Evolutionary conservation across 2,113 vertebrate species (phyloP), one percentile per base, ranked within the genome.

Genomic region (Nyctereutes procyonoides): DNA sequence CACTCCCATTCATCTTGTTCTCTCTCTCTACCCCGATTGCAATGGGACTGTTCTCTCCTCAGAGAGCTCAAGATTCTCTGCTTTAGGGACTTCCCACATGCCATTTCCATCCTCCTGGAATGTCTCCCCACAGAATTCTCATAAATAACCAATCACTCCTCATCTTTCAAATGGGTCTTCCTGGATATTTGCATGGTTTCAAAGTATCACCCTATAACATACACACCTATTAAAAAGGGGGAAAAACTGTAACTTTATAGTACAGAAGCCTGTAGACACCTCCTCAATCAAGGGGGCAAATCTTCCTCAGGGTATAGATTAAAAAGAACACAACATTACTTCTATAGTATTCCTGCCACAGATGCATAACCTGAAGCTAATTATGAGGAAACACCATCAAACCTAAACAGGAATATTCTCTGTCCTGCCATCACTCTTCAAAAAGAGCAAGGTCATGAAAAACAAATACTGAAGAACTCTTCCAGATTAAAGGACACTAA

Each of bases 281-380:
- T 48, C 48, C 10, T 30, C 0, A 22, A 12, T 20, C 19, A 35
- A 43, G 5, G 1, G 11, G 20, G 14, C 11, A 76, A 35, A 3
- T 3, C 2, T 5, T 32, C 43, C 56, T 5, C 13, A 35, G 51
- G 19, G 11, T 3, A 1, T 1, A 3, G 0, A 13, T 35, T 7
- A 5, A 2, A 15, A n/a, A 0, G 0, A 24, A 11, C 11, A 12
- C 20, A 6, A 3, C 16, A 0, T 48, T 1, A 1, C 60, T 19
- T 16, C 58, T 22, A 24, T 0, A 20, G 4, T 0, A 0, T 12
- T 28, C 74, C 56, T 56, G 6, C 32, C 38, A 22, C 30, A 4
- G 30, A 26, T 0, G 4, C 7, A 2, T 10, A 63, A 2, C 48
- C 38, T 65, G 53, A 38, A 43, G 32, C 14, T 43, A 4, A 10